Evolutionary conservation across 2,888 invertebrate genomes (phyloP).

Genomic region (Yponomeuta evonymella): DNA sequence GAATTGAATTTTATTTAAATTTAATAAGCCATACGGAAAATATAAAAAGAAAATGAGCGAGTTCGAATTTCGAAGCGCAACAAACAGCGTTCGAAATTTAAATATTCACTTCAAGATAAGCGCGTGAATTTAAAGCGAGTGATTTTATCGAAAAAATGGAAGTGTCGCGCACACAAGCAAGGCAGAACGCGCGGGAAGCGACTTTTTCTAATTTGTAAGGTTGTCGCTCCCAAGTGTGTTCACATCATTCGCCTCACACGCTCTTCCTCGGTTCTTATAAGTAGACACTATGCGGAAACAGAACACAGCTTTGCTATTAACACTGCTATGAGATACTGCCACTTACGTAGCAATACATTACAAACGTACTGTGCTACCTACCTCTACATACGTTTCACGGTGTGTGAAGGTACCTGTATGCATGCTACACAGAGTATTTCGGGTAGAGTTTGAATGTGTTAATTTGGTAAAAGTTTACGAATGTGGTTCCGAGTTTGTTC

Average conservation of each 20-base stretch:
- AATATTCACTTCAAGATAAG: background rate
- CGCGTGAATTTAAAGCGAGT: background rate
- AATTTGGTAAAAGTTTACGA: constrained; percentile 37
- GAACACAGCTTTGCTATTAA: constrained; percentile 66
- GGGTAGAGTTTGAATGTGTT: constrained; percentile 30
- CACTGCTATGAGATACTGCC: constrained; percentile 73
- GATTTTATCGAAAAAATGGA: constrained; percentile 12
- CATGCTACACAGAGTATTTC: constrained; percentile 3
- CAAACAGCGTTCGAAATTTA: background rate
- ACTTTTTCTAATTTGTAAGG: constrained; percentile 72
- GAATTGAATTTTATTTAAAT: too few species aligned
- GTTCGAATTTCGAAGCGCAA: background rate
- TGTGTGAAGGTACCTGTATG: constrained; percentile 34
- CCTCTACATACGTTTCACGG: constrained; percentile 40
- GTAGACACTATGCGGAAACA: constrained; percentile 65
- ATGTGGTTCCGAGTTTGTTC: constrained; percentile 54
- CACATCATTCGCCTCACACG: constrained; percentile 62
- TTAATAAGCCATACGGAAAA: background rate
- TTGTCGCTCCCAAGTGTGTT: constrained; percentile 65
- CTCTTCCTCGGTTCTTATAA: constrained; percentile 60
- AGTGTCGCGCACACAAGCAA: constrained; percentile 24
- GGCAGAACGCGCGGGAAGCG: constrained; percentile 46
- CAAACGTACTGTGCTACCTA: constrained; percentile 35
- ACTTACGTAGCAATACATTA: constrained; percentile 47
- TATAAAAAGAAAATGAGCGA: background rate